phyloP scores from a whole-genome alignment of 2,888 invertebrate species.

The Rhagophthalmus giganteus region DNA sequence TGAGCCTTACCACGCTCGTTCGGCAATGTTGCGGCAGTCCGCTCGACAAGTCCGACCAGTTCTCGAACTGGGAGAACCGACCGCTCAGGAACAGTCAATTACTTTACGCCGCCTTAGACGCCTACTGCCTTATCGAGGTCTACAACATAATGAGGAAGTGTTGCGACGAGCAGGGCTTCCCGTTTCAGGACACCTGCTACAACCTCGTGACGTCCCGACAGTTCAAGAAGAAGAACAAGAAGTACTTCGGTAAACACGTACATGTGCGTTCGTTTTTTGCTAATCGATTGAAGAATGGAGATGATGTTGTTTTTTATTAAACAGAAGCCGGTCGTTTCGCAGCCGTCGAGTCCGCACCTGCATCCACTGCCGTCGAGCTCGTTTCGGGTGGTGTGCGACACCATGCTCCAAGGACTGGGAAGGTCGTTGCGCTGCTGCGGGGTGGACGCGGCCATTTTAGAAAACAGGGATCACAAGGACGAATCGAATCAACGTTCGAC shows the following conservation, averaged over 20 bases:
- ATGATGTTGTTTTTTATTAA: slow-evolving; percentile 4
- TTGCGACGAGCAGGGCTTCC: slow-evolving; percentile 58
- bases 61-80: slow-evolving; percentile 87
- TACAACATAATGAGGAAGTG: slow-evolving; percentile 66
- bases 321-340: slow-evolving; percentile 28
- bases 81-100: slow-evolving; percentile 79
- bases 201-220: slow-evolving; percentile 61
- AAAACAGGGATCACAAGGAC: slow-evolving; percentile 62
- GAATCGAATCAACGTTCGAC: slow-evolving; percentile 55
- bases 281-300: too few species aligned
- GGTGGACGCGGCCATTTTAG: slow-evolving; percentile 61
- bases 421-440: slow-evolving; percentile 67
- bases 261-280: slow-evolving; percentile 3
- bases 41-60: slow-evolving; percentile 85
- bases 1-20: slow-evolving; percentile 72
- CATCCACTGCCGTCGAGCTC: slow-evolving; percentile 42
- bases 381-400: slow-evolving; percentile 63
- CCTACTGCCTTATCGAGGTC: slow-evolving; percentile 81
- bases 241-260: slow-evolving; percentile 48
- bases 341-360: slow-evolving; percentile 46
- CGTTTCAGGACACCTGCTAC: slow-evolving; percentile 67
- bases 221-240: slow-evolving; percentile 51
- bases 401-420: slow-evolving; percentile 62
- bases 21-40: slow-evolving; percentile 75
- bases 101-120: slow-evolving; percentile 85